Conservation (phyloP, 2,113 vertebrate species). For the Myotis brandtii region DNA sequence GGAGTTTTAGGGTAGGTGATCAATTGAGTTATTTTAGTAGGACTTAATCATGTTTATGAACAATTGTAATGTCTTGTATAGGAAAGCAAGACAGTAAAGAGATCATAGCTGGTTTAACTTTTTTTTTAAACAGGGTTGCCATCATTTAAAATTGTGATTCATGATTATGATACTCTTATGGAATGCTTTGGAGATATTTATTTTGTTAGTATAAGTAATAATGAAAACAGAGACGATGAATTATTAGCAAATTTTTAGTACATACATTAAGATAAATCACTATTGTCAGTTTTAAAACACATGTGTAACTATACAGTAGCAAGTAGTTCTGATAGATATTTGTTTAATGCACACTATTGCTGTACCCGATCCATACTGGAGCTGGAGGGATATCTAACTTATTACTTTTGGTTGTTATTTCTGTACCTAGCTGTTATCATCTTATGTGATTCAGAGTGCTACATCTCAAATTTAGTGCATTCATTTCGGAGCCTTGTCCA, state of each 20-base stretch:
- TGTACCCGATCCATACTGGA: neutral
- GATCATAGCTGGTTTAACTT: neutral
- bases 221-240: neutral
- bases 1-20: neutral
- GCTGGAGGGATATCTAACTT: neutral
- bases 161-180: neutral
- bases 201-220: neutral
- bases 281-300: neutral
- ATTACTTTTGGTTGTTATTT: slow-evolving; percentile 17
- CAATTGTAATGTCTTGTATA: neutral
- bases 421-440: neutral
- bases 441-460: slow-evolving; percentile 4
- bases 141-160: slow-evolving; percentile 10
- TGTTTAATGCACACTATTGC: neutral
- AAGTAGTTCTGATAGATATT: slow-evolving; percentile 18
- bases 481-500: neutral
- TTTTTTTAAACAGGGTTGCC: neutral
- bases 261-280: neutral
- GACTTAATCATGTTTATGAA: neutral
- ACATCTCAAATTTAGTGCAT: neutral
- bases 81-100: neutral
- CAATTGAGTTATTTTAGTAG: neutral
- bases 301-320: neutral
- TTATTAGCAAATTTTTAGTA: neutral
- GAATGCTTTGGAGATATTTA: neutral